These are phyloP conservation scores for Merluccius polli DNA, from an alignment of 2,797 vertebrate genomes.

Conservation along the genomic window DNA sequence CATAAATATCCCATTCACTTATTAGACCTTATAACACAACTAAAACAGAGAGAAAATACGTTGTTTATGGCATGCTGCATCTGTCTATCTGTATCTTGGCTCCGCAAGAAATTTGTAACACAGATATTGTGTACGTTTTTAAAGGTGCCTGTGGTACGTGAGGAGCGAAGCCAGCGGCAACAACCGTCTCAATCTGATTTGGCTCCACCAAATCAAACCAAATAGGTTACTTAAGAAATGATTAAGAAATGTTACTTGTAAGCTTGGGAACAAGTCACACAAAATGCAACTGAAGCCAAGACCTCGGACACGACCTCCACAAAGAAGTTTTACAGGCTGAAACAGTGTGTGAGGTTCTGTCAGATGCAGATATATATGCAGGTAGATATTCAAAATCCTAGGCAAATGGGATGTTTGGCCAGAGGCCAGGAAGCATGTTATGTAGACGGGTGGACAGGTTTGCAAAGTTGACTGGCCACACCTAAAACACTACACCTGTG, in stretches of 20 bases:
- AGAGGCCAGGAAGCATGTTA: slow-evolving; percentile 8
- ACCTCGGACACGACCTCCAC: not conserved
- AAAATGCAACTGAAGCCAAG: not conserved
- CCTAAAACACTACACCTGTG: slow-evolving; percentile 29
- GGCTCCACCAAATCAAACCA: slow-evolving; percentile 26
- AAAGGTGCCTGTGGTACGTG: slow-evolving; percentile 5
- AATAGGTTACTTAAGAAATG: no score
- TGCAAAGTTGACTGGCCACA: slow-evolving; percentile 44
- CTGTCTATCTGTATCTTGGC: not conserved
- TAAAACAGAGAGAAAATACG: not conserved
- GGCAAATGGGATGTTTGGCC: slow-evolving; percentile 56
- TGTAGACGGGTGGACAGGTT: slow-evolving; percentile 25
- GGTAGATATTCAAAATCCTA: slow-evolving; percentile 63
- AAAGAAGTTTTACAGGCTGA: not conserved
- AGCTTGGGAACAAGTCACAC: slow-evolving; percentile 1
- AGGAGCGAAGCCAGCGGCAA: slow-evolving; percentile 7
- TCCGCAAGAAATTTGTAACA: not conserved
- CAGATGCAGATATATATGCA: not conserved
- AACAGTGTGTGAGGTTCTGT: slow-evolving; percentile 1
- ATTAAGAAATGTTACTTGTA: slow-evolving; percentile 33
- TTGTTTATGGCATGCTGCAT: not conserved
- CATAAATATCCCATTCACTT: not conserved
- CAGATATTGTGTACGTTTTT: not conserved
- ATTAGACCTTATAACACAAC: not conserved
- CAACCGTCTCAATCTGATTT: slow-evolving; percentile 17